A percentile compares a stretch with the other conserved stretches of the same genome.
Conservation (phyloP, 1,140 invertebrate species). For the Bombus ignitus region DNA sequence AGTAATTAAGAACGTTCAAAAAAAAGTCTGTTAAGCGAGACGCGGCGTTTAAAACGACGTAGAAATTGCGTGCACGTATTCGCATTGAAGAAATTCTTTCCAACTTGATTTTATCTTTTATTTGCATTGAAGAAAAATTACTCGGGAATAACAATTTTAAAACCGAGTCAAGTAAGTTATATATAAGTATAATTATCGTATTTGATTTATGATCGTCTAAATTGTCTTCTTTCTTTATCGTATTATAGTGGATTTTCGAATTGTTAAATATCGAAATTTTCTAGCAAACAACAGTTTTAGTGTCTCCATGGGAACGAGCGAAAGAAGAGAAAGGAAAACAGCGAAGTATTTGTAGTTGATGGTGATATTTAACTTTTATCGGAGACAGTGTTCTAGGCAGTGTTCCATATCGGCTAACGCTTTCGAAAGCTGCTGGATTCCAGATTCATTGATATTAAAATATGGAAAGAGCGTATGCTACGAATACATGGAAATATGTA, state of each 20-base stretch:
- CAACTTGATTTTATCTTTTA: no score
- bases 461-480: conserved; percentile 13
- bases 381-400: neutral
- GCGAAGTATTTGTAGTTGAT: conserved; percentile 24
- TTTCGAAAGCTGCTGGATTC: conserved; percentile 1
- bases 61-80: neutral
- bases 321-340: neutral
- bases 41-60: neutral
- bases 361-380: conserved; percentile 31
- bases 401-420: neutral
- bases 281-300: neutral
- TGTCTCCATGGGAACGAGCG: neutral
- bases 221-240: no score
- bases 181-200: no score
- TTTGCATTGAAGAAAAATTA: no score
- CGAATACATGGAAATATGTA: conserved; percentile 3
- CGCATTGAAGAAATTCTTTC: no score
- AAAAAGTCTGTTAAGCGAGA: conserved; percentile 21
- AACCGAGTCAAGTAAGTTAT: no score
- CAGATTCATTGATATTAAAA: conserved; percentile 19
- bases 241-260: no score
- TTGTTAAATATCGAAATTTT: neutral
- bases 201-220: no score
- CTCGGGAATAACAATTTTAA: no score
- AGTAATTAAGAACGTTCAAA: conserved; percentile 66